Conservation (phyloP, 2,797 vertebrate species). For the Ceryle rudis region DNA sequence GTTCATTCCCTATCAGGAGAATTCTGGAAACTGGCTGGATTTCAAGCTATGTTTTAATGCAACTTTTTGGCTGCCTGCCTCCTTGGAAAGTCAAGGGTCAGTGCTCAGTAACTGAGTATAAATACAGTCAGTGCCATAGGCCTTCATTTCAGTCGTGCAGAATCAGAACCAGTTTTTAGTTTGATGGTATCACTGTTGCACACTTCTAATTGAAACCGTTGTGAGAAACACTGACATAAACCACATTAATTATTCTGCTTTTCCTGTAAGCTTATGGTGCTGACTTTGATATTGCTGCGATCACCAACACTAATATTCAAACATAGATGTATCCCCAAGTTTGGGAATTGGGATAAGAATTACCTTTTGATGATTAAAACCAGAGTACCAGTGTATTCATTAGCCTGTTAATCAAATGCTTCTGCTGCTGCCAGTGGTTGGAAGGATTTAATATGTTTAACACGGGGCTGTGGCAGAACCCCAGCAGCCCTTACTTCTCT, state of each 20-base stretch:
- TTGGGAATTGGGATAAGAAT: conserved; percentile 31
- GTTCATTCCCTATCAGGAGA: conserved; percentile 60
- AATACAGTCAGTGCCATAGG: conserved; percentile 60
- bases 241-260: conserved; percentile 63
- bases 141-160: conserved; percentile 69
- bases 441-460: conserved; percentile 45
- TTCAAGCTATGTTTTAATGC: conserved; percentile 76
- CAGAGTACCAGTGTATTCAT: conserved; percentile 12
- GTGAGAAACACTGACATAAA: conserved; percentile 67
- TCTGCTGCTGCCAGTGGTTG: conserved; percentile 35
- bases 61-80: conserved; percentile 71
- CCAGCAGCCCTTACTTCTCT: background rate
- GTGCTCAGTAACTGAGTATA: conserved; percentile 67
- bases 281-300: conserved; percentile 46
- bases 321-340: background rate
- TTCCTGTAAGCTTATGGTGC: conserved; percentile 39
- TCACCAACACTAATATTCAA: conserved; percentile 39
- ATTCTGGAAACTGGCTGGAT: conserved; percentile 69
- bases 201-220: conserved; percentile 73
- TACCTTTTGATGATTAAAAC: conserved; percentile 58
- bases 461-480: background rate
- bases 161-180: conserved; percentile 70
- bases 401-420: conserved; percentile 50
- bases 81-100: conserved; percentile 65
- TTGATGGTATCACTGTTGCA: conserved; percentile 70